Conservation (phyloP, 2,888 invertebrate species). For the Nomada ruficornis region DNA sequence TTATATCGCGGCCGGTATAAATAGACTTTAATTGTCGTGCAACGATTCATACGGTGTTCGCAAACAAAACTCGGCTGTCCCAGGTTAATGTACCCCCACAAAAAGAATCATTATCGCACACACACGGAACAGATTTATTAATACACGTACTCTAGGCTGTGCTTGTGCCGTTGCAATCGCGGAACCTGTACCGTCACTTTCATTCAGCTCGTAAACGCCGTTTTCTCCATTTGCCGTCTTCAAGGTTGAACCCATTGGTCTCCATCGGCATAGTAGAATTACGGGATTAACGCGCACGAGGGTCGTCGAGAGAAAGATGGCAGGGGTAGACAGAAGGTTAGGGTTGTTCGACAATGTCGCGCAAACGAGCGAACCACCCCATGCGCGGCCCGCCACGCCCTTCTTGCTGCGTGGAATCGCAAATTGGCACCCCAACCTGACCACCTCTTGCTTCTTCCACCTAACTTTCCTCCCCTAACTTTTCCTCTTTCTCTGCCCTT, state of each 20-base stretch:
- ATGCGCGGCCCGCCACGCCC: conserved; percentile 80
- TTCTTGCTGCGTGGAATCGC: conserved; percentile 78
- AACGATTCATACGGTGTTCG: background rate
- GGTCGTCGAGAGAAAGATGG: conserved; percentile 46
- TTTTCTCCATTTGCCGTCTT: conserved; percentile 41
- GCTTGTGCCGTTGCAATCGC: background rate
- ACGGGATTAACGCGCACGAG: conserved; percentile 43
- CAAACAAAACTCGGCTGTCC: background rate
- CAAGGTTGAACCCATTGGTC: conserved; percentile 60
- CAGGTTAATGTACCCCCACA: background rate
- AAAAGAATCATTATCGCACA: background rate
- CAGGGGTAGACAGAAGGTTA: conserved; percentile 33
- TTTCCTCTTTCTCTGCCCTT: conserved; percentile 35
- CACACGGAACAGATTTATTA: background rate
- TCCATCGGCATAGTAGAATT: conserved; percentile 66
- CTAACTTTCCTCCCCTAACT: conserved; percentile 55
- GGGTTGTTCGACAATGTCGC: conserved; percentile 79
- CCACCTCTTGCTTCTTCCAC: conserved; percentile 62
- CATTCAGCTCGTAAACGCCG: conserved; percentile 35
- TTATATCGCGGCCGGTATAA: too few relatives aligned
- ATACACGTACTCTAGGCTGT: too few relatives aligned
- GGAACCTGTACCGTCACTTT: conserved; percentile 9
- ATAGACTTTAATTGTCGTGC: too few relatives aligned
- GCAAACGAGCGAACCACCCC: conserved; percentile 79
- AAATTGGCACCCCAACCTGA: conserved; percentile 78